Conservation (phyloP, 2,797 vertebrate genomes). For the Thaleichthys pacificus region DNA sequence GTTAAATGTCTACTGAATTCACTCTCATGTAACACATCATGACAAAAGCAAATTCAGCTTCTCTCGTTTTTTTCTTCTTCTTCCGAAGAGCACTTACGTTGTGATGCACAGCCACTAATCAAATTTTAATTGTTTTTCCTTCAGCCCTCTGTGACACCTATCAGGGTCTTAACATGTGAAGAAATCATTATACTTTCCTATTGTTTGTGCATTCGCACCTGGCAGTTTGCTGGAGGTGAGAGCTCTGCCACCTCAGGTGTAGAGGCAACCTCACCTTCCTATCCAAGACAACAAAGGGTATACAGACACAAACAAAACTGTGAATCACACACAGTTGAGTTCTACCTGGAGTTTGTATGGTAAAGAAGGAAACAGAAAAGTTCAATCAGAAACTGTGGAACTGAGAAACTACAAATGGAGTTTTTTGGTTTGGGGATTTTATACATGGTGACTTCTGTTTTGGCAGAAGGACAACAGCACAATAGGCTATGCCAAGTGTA, state of each 20-base stretch:
- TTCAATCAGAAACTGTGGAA: conserved; percentile 31
- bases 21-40: too few species aligned
- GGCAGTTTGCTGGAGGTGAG: conserved; percentile 65
- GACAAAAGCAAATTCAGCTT: not conserved
- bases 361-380: conserved; percentile 25
- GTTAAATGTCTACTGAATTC: conserved; percentile 2
- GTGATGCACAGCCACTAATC: not conserved
- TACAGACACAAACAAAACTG: conserved; percentile 19
- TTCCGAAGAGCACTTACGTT: not conserved
- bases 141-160: not conserved
- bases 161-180: conserved; percentile 29
- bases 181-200: conserved; percentile 51
- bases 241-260: conserved; percentile 70
- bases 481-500: not conserved
- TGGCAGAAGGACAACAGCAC: not conserved
- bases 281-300: conserved; percentile 36
- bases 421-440: not conserved
- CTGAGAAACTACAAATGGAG: not conserved
- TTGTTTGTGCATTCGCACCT: conserved; percentile 74
- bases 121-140: not conserved
- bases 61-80: not conserved
- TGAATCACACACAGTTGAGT: conserved; percentile 27
- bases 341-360: conserved; percentile 28
- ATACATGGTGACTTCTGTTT: not conserved
- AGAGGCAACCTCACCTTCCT: conserved; percentile 63